Base-by-base conservation (phyloP, 2,113 vertebrate genomes). In the Leucosticte australis region DNA sequence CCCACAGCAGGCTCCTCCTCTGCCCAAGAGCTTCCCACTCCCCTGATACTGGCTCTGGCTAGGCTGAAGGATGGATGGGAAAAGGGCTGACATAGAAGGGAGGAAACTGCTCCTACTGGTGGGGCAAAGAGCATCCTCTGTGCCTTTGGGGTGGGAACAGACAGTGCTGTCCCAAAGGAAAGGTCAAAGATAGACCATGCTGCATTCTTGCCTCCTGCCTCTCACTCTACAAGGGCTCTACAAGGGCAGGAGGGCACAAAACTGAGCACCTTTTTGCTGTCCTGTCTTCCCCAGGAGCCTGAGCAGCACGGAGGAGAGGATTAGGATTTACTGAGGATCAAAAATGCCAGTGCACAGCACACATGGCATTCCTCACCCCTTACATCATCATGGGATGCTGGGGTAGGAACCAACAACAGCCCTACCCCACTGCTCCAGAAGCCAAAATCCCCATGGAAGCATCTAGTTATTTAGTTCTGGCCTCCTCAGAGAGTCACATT, bases 61-160 rank as follows among this genome's bases (percentile, higher is more conserved):
- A 63, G 76, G 68, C 86, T 95, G 84, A 89, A 89, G 63, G 88
- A 84, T 64, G 89, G 63, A 68, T 83, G 88, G 92, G 94, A 81
- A 95, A 90, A 63, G 68, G 76, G 71, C 76, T 93, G 83, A 35
- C 53, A 82, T 0, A 53, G 47, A 81, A 71, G 52, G 46, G 88
- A 96, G 73, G 85, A 59, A 94, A 83, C 76, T 75, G 92, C 76
- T 94, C 68, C 80, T 74, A 13, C 50, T 35, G 68, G 19, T 39
- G 86, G 86, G 65, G 68, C 91, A 75, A 49, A 86, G 81, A 91
- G 22, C 53, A 15, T 17, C 28, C 53, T 74, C 53, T 42, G 91
- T 3, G 14, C 81, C 63, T 70, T 10, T 53, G 46, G 42, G 62
- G 62, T 71, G 67, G 84, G 87, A 62, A 31, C 65, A 89, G 76